These are phyloP conservation scores for Nasonia vitripennis DNA, from an alignment of 1,140 invertebrate species.

Conservation along the genomic window DNA sequence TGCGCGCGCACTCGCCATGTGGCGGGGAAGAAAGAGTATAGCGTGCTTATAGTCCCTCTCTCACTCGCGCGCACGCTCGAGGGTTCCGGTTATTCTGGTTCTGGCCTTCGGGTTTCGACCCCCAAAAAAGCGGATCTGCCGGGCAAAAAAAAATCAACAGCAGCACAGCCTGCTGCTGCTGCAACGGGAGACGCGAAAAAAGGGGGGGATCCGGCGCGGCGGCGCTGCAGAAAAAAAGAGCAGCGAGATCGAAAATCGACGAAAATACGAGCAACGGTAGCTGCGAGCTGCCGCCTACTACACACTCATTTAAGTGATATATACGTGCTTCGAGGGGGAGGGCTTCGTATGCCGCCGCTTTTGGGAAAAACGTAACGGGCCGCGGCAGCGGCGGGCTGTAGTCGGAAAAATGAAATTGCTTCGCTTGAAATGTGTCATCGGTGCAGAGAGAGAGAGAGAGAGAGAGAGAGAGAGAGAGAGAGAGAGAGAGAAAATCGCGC, in stretches of 20 bases:
- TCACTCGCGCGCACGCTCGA: slow-evolving; percentile 1
- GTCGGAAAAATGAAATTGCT: neutral
- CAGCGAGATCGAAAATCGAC: slow-evolving; percentile 35
- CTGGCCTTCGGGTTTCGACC: slow-evolving; percentile 59
- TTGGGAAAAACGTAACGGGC: neutral
- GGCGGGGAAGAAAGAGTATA: neutral
- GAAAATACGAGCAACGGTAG: slow-evolving; percentile 40
- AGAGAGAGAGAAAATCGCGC: neutral
- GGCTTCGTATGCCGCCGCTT: neutral
- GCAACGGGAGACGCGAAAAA: slow-evolving; percentile 24
- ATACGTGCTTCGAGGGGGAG: neutral
- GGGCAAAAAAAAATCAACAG: slow-evolving; percentile 16
- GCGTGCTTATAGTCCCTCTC: slow-evolving; percentile 15
- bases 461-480: no score
- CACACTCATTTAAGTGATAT: neutral
- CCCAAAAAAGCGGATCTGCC: slow-evolving; percentile 56
- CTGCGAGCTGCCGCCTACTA: neutral
- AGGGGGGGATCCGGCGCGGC: neutral
- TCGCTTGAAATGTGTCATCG: neutral
- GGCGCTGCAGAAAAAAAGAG: slow-evolving; percentile 19
- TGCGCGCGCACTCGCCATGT: neutral
- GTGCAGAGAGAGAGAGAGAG: neutral
- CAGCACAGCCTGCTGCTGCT: neutral
- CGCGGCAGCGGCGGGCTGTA: neutral
- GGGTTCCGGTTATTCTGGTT: slow-evolving; percentile 66